Evolutionary conservation across 1,140 invertebrate species (phyloP), one percentile per base, ranked within the genome.

Genomic region (Pseudobourletiella spinata): DNA sequence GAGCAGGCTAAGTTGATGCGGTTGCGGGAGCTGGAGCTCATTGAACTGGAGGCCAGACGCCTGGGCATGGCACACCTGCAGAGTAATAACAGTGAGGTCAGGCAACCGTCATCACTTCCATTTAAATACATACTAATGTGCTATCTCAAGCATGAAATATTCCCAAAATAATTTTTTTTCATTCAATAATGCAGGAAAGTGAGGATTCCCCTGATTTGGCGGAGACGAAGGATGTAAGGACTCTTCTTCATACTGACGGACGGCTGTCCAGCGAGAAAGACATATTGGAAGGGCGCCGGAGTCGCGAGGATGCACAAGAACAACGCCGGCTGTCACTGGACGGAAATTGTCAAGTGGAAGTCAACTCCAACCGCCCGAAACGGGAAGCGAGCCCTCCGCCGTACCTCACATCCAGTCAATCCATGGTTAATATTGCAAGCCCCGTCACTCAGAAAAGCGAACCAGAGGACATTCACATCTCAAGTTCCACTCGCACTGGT

Each of bases 1-100:
- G 74, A 83, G 54, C 76, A 84, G 64, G 82, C 86, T 44, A 77
- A 79, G 67, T 78, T 78, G 62, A 81, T 86, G 70, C 79, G 81
- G 65, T 82, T 86, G 71, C 76, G 81, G 65, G 84, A 86, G 71
- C 78, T 77, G 54, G 71, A 80, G 70, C 77, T 77, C 55, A 65
- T 78, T 14, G 76, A 79, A 54, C 74, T 77, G 29, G 79, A 80
- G 35, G 72, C 75, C 25, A 70, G 70, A 28, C 67, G 60, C 35
- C 25, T 56, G 72, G 3, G 73, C 71, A n/a, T n/a, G n/a, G n/a
- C n/a, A n/a, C n/a, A 39, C 76, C 78, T 24, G n/a, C 6, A 59
- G 8, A 39, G 32, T 39, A 46, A 52, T 18, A 52, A 63, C 18
- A 35, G 32, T 58, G 61, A 63, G 30, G 44, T 48, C 20, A 52